phyloP scores from a whole-genome alignment of 1,140 invertebrate species.

The Ostrea edulis region DNA sequence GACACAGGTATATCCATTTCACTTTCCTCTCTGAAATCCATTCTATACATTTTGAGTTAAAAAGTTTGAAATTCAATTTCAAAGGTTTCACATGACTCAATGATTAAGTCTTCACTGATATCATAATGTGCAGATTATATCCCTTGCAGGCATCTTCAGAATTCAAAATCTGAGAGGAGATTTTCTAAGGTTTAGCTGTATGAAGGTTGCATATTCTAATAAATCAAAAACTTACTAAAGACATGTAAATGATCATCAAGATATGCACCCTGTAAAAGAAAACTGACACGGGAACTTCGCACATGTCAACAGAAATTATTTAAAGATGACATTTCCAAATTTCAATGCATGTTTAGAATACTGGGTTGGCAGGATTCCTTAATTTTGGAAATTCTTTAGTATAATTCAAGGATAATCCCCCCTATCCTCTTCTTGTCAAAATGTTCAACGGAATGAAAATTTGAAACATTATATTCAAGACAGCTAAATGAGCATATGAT shows the following conservation, averaged over 20 bases:
- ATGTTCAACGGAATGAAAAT: neutral
- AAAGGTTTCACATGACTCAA: neutral
- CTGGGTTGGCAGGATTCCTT: neutral
- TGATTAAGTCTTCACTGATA: conserved; percentile 1
- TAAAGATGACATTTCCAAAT: conserved; percentile 4
- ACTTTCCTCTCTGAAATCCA: conserved; percentile 28
- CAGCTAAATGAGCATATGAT: too few species aligned
- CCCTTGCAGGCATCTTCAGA: neutral
- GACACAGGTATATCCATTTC: conserved; percentile 20
- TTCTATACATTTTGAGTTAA: neutral
- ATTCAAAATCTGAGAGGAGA: neutral
- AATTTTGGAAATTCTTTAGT: neutral
- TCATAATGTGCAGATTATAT: conserved; percentile 25
- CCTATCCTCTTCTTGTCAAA: neutral
- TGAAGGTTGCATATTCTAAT: neutral
- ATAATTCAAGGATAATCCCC: neutral
- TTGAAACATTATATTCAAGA: too few species aligned
- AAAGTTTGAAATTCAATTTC: conserved; percentile 27
- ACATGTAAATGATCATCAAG: conserved; percentile 35
- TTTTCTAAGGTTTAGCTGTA: neutral
- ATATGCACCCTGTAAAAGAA: conserved; percentile 1
- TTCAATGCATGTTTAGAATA: conserved; percentile 1
- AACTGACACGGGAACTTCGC: neutral
- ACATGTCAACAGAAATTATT: neutral
- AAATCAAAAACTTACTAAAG: conserved; percentile 12